phyloP scores from a whole-genome alignment of 2,113 vertebrate genomes.

The Pongo pygmaeus region DNA sequence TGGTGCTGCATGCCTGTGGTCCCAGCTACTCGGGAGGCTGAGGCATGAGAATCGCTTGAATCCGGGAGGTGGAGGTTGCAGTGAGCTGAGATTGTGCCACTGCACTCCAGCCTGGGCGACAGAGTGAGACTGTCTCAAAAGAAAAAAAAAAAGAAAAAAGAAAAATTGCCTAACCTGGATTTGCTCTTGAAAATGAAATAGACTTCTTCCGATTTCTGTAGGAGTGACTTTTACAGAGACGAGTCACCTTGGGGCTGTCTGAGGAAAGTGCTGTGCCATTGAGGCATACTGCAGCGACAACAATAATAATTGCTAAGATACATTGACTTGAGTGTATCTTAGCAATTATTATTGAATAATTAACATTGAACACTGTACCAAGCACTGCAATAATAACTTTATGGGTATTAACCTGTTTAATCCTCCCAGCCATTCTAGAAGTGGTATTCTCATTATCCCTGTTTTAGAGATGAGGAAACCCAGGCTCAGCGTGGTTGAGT shows the following conservation, averaged over 20 bases:
- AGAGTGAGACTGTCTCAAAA: no score
- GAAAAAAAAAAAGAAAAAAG: no score
- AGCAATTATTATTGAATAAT: no score
- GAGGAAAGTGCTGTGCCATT: background rate
- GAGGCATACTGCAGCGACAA: no score
- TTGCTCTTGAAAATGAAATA: background rate
- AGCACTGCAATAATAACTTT: background rate
- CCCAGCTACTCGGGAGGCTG: no score
- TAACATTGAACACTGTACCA: background rate
- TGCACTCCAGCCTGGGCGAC: no score
- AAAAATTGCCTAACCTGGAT: background rate
- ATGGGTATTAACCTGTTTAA: background rate
- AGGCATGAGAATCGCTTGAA: no score
- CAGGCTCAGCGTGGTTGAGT: background rate
- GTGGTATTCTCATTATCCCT: background rate
- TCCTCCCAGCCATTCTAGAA: background rate
- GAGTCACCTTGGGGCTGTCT: background rate
- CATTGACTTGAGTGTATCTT: no score
- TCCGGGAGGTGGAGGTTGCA: no score
- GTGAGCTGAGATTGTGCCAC: no score
- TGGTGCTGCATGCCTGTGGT: no score
- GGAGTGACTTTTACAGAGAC: background rate
- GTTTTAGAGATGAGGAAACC: background rate
- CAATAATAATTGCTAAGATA: background rate
- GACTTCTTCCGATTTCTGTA: background rate